Conservation (phyloP, 2,888 invertebrate genomes). For the Cephus spinipes region DNA sequence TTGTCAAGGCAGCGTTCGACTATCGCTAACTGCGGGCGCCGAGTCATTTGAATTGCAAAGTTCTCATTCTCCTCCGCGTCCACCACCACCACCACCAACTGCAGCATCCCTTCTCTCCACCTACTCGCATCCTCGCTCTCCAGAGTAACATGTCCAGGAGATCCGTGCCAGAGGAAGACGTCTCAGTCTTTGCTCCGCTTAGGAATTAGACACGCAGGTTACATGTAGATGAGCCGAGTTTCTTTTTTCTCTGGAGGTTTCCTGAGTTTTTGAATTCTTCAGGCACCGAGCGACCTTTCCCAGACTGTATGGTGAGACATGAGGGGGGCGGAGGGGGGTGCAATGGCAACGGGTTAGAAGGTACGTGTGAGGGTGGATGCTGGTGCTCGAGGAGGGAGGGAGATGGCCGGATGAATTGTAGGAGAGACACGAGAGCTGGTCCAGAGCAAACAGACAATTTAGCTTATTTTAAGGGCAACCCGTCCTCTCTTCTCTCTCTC, state of each 20-base stretch:
- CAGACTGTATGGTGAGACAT: background rate
- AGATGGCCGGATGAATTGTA: slow-evolving; percentile 20
- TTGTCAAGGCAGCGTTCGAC: slow-evolving; percentile 53
- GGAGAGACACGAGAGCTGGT: slow-evolving; percentile 32
- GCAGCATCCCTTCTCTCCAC: background rate
- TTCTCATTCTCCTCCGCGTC: slow-evolving; percentile 3
- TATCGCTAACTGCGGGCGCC: slow-evolving; percentile 21
- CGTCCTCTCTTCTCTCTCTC: slow-evolving; percentile 12
- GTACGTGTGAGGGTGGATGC: background rate
- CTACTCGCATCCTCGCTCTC: background rate
- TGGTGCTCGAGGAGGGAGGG: slow-evolving; percentile 17
- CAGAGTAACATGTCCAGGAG: background rate
- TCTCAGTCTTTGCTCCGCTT: background rate
- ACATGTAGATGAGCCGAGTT: background rate
- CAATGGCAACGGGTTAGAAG: background rate
- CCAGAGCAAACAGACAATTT: slow-evolving; percentile 61
- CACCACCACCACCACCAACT: background rate
- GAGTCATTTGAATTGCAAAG: slow-evolving; percentile 61
- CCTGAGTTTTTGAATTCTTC: background rate
- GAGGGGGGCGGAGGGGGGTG: background rate
- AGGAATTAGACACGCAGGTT: background rate
- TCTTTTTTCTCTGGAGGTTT: background rate
- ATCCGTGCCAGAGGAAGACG: background rate
- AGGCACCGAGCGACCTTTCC: background rate
- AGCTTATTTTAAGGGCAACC: slow-evolving; percentile 52